Evolutionary conservation across 2,797 vertebrate genomes (phyloP).

Genomic region (Anas capensis): DNA sequence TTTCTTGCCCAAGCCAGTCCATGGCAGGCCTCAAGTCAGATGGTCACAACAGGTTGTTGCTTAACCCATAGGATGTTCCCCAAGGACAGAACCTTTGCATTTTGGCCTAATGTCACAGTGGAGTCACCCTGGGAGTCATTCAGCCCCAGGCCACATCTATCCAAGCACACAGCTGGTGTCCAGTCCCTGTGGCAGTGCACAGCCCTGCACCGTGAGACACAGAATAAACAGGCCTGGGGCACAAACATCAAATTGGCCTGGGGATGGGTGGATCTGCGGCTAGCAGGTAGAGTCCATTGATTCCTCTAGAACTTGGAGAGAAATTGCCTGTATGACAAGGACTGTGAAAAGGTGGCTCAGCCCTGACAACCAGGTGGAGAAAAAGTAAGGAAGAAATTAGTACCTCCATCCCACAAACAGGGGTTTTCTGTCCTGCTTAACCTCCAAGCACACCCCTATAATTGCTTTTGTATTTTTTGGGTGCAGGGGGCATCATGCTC

Average conservation of each 20-base stretch:
- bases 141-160: not conserved
- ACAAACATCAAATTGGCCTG: accelerated
- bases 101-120: not conserved
- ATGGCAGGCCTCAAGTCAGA: not conserved
- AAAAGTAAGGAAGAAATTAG: not conserved
- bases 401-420: not conserved
- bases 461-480: not conserved
- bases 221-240: not conserved
- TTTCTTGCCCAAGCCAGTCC: not conserved
- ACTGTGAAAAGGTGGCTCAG: not conserved
- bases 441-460: not conserved
- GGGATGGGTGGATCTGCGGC: not conserved
- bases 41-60: not conserved
- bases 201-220: not conserved
- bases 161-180: not conserved
- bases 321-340: accelerated
- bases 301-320: not conserved
- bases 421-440: not conserved
- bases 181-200: not conserved
- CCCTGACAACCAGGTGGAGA: not conserved
- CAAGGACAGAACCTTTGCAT: not conserved
- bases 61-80: not conserved
- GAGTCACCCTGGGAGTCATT: not conserved
- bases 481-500: not conserved
- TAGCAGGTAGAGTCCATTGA: not conserved